Evolutionary conservation across 2,113 vertebrate species (phyloP), one percentile per base, ranked within the genome.

Genomic region (Coturnix japonica): DNA sequence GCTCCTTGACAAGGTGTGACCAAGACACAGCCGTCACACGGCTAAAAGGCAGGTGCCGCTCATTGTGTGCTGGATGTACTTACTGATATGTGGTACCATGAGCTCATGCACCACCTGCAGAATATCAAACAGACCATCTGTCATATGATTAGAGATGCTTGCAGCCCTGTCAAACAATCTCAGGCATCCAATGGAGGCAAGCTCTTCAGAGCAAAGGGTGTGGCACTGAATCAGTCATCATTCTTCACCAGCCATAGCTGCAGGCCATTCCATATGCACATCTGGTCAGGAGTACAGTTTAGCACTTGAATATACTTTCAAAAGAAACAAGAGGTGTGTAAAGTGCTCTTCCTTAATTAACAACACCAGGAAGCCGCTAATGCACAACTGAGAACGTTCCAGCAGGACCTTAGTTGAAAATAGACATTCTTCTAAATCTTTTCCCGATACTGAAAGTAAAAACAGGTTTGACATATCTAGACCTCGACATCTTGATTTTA

Each of bases 171-270:
- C 60, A 93, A 51, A 47, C 37, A 39, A 60, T 80, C 49, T 25
- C 26, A 77, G 22, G 23, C 63, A 21, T 23, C 1, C 9, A 30
- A 65, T 7, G 44, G n/a, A 70, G 33, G 23, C n/a, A 70, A 70
- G 41, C 23, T 83, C 30, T 37, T 60, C 46, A 20, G 7, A 79
- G 14, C 0, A 0, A 88, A 26, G 26, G 35, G 21, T 41, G n/a
- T 53, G 21, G 8, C 60, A 63, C 0, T 33, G 13, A 74, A 86
- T 77, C 35, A 54, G 33, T 12, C 61, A 47, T 17, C 63, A 35
- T 37, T 88, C 56, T 81, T 83, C 31, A 64, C 47, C 3, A 2
- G 28, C 44, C 73, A 81, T 70, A 74, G 57, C 44, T 25, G 23
- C 7, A 88, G 41, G 9, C 15, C 19, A 4, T 28, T 54, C 41